phyloP scores from a whole-genome alignment of 2,113 vertebrate genomes.

The Sphaerodactylus townsendi region DNA sequence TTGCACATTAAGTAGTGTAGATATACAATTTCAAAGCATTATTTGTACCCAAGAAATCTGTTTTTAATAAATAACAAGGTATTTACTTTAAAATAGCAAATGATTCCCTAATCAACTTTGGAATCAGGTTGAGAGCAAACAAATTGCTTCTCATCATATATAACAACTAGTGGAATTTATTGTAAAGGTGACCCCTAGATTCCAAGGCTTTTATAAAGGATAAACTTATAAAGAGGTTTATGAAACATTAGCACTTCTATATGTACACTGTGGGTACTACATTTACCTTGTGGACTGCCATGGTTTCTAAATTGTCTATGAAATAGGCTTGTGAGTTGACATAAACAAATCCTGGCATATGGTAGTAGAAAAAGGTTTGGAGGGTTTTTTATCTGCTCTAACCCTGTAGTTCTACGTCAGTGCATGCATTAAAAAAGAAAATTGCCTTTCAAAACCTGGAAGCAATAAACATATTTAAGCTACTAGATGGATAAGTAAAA shows the following conservation, averaged over 20 bases:
- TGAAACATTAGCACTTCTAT: neutral
- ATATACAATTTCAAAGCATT: neutral
- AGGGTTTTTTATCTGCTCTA: neutral
- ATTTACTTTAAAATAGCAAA: neutral
- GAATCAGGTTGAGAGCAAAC: neutral
- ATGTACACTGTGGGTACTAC: neutral
- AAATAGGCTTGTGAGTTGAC: neutral
- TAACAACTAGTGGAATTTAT: neutral
- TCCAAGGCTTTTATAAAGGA: neutral
- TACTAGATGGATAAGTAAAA: conserved; percentile 1
- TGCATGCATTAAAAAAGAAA: conserved; percentile 18
- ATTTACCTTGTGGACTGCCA: neutral
- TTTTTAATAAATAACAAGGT: neutral
- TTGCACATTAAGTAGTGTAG: neutral
- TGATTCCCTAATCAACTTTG: neutral
- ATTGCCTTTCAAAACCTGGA: conserved; percentile 18
- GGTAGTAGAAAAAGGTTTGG: neutral
- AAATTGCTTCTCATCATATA: neutral
- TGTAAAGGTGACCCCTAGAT: neutral
- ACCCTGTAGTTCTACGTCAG: neutral
- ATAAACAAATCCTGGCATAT: neutral
- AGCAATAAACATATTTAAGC: neutral
- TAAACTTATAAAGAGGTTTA: neutral
- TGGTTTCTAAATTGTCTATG: too few species aligned
- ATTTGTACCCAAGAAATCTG: neutral